Percentiles rank a stretch among this genome's conserved stretches.
phyloP scores from a whole-genome alignment of 2,113 vertebrate genomes.

The Stigmatopora argus region DNA sequence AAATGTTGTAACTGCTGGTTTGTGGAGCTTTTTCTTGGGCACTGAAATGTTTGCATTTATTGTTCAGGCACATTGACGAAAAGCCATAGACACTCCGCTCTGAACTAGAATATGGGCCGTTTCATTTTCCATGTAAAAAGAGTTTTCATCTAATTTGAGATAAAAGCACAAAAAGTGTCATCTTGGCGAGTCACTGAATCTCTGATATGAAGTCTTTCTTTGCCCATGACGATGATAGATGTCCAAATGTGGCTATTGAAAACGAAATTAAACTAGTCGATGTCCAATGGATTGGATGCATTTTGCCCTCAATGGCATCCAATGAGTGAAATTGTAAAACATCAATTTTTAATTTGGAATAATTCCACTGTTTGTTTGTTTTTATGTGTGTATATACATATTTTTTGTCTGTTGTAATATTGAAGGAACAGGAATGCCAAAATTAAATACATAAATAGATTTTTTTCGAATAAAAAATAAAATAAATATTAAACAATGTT shows the following conservation, averaged over 20 bases:
- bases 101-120: background rate
- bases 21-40: conserved; percentile 61
- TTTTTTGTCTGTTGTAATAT: conserved; percentile 48
- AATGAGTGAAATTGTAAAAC: conserved; percentile 54
- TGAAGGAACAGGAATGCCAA: background rate
- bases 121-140: conserved; percentile 15
- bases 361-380: conserved; percentile 47
- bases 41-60: conserved; percentile 64
- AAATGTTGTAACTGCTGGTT: conserved; percentile 70
- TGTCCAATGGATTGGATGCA: too few relatives aligned
- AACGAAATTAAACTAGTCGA: too few relatives aligned
- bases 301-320: background rate
- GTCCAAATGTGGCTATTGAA: too few relatives aligned
- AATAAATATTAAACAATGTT: too few relatives aligned
- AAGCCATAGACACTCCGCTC: conserved; percentile 71
- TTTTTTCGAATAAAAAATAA: too few relatives aligned
- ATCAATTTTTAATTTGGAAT: conserved; percentile 54
- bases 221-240: too few relatives aligned
- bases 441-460: too few relatives aligned
- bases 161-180: conserved; percentile 54
- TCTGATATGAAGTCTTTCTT: conserved; percentile 5
- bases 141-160: conserved; percentile 48
- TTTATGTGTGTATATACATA: background rate
- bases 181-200: conserved; percentile 61
- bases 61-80: conserved; percentile 57